Base-by-base conservation (phyloP, 2,797 vertebrate genomes). In the Varecia variegata region DNA sequence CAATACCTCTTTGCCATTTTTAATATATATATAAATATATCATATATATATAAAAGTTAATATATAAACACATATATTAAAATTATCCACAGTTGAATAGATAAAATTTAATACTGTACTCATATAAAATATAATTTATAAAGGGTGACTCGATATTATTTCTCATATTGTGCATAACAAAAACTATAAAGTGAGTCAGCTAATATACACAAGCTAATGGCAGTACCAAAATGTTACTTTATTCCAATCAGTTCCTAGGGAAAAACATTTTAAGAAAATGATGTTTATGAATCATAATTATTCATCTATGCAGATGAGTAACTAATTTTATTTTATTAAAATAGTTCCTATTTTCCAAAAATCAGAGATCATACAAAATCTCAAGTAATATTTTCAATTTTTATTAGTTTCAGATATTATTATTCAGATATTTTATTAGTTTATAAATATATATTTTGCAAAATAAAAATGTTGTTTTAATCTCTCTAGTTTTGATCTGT, bases 401-500 rank as follows among this genome's bases (percentile, higher is more conserved):
- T 14, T 88, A 67, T 83, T 77, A 18, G 17, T 65, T 90, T 92
- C 45, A 94, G 73, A n/a, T n/a, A n/a, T n/a, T n/a, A n/a, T n/a
- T n/a, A n/a, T n/a, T n/a, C n/a, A n/a, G n/a, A n/a, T n/a, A n/a
- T n/a, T n/a, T n/a, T n/a, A n/a, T n/a, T n/a, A n/a, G n/a, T n/a
- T 38, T 56, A 67, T 81, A 95, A 94, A 94, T 83, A 79, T 38
- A 70, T 23, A 88, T 54, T 88, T 81, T 70, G 50, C 25, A 56
- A 87, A 70, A 71, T 79, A 88, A 50, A 70, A 74, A 56, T 58
- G 4, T 71, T 47, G 27, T 65, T 80, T 93, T 43, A 35, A 35
- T 52, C 35, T 18, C 30, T 83, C 40, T 58, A 52, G 32, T 52
- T 92, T 92, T 68, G 23, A 58, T 76, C 14, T 93, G 43, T 90